phyloP scores from a whole-genome alignment of 2,113 vertebrate genomes.

The Plecotus auritus region DNA sequence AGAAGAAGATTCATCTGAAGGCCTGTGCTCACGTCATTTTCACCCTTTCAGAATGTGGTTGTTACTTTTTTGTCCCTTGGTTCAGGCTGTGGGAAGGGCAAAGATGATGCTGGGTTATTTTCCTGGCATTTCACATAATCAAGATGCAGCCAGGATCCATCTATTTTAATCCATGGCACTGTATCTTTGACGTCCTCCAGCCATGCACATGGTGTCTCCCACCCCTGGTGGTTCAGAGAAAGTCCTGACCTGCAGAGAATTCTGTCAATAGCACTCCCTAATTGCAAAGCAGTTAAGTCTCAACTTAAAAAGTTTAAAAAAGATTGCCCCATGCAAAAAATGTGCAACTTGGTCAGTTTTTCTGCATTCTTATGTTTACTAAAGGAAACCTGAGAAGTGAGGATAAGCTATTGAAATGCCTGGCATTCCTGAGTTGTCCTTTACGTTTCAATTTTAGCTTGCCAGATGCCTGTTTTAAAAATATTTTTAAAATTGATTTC shows the following conservation, averaged over 20 bases:
- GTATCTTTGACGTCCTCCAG: neutral
- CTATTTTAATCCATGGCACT: accelerated
- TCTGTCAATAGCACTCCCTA: accelerated
- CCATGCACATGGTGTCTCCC: accelerated
- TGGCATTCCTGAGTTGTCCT: conserved; percentile 21
- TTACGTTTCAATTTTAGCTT: conserved; percentile 26
- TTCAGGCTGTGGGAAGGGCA: neutral
- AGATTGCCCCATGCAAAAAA: neutral
- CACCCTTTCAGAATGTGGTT: neutral
- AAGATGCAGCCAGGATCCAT: neutral
- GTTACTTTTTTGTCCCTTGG: neutral
- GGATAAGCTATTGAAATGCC: neutral
- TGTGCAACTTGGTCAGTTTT: neutral
- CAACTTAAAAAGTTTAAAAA: neutral
- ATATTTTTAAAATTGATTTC: no score
- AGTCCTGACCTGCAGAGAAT: neutral
- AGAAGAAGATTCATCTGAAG: neutral
- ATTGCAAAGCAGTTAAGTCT: neutral
- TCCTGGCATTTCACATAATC: neutral
- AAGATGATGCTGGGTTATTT: neutral
- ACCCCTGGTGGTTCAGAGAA: neutral
- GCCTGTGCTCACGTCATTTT: neutral
- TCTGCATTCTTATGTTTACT: conserved; percentile 35
- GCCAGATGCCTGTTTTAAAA: neutral
- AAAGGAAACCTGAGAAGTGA: neutral